Base-by-base conservation (phyloP, 2,888 invertebrate species). In the Muscina levida region DNA sequence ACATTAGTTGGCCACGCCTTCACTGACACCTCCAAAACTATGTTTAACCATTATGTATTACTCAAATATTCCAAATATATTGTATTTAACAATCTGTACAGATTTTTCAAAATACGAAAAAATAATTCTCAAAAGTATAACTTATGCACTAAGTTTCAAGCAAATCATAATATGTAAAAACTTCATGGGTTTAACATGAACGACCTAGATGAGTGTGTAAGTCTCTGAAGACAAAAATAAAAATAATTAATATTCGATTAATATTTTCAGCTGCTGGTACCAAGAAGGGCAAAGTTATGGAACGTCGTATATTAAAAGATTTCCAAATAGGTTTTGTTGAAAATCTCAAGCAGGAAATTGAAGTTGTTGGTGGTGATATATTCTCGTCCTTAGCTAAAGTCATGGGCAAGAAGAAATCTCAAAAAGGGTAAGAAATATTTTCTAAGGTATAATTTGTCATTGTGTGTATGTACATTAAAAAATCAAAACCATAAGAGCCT, bases 251-350 rank as follows among this genome's bases (percentile, higher is more conserved):
- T 53, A 22, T n/a, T 13, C 26, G 24, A 1, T 59, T 1, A 39
- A 8, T 13, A 8, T 1, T 31, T 67, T 56, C 90, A 94, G 96
- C 95, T 65, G 93, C 95, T 22, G 96, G 96, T 1, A 95, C 87
- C 56, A 90, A 89, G 74, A 90, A 90, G 85, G 96, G 96, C 2
- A 94, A 96, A 88, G 94, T 95, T 3, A 95, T 97, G 95, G 97
- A 97, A 87, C 92, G 97, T 17, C 93, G 96, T 42, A 93, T 97
- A 15, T 92, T 96, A 70, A 97, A 96, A 88, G 97, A 97, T 91
- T 97, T 97, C 93, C 96, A 96, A 87, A 97, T 97, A 82, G 97
- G 97, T 11, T 94, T 96, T 72, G 96, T 97, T 0, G 96, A 97
- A 87, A 95, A 95, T 2, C 93, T 96, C 42, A 93, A 95, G 26